These are phyloP conservation scores for Oophaga sylvatica DNA, from an alignment of 2,797 vertebrate genomes.

Conservation along the genomic window DNA sequence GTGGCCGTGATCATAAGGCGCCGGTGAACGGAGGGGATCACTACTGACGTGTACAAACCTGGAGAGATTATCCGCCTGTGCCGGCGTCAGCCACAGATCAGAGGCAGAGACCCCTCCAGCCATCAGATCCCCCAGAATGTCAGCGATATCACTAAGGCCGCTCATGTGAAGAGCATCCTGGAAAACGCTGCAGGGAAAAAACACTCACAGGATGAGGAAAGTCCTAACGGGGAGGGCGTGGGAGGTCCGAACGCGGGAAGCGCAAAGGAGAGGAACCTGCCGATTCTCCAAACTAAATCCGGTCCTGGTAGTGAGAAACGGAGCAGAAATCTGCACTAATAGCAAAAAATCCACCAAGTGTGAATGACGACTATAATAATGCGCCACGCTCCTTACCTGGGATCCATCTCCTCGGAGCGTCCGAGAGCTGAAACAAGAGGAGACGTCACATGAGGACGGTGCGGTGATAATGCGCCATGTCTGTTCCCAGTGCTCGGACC, in stretches of 20 bases:
- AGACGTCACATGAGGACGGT: not conserved
- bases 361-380: no score
- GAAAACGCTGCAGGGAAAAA: not conserved
- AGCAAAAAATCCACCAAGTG: no score
- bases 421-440: constrained; percentile 35
- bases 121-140: constrained; percentile 79
- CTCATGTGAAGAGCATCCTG: constrained; percentile 62
- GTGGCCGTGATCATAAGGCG: not conserved
- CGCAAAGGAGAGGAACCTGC: no score
- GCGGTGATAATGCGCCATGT: not conserved
- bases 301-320: no score
- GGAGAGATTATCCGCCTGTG: constrained; percentile 65
- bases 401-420: not conserved
- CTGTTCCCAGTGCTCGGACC: not conserved
- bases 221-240: no score
- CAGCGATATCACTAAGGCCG: constrained; percentile 80
- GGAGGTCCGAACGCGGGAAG: no score
- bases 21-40: not conserved
- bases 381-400: not conserved
- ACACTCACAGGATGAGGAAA: no score
- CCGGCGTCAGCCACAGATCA: constrained; percentile 75
- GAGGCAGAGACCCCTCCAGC: constrained; percentile 77
- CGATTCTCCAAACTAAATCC: no score
- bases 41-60: constrained; percentile 70
- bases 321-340: no score